phyloP scores from a whole-genome alignment of 2,888 invertebrate genomes.

The Pyrrhosoma nymphula region DNA sequence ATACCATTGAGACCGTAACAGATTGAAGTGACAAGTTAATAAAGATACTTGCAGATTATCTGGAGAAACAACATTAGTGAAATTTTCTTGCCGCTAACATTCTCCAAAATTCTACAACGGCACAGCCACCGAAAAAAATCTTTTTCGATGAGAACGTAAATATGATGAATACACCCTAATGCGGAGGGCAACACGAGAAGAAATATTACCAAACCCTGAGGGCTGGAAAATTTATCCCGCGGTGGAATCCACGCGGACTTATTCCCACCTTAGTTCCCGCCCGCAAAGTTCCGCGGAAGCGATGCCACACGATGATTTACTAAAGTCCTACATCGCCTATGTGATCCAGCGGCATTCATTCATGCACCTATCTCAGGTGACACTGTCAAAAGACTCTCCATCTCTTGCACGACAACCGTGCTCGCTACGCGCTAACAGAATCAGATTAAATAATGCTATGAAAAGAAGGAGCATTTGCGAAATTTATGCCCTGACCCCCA shows the following conservation, averaged over 20 bases:
- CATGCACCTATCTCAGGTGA: background rate
- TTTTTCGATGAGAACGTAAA: background rate
- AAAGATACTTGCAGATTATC: too few species aligned
- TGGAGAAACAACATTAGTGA: too few species aligned
- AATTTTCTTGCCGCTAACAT: too few species aligned
- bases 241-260: background rate
- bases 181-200: background rate
- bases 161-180: background rate
- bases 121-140: too few species aligned
- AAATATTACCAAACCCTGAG: background rate
- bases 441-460: constrained; percentile 41
- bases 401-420: background rate
- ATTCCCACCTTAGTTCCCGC: background rate
- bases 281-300: background rate
- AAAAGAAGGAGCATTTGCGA: constrained; percentile 20
- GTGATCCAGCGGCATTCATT: background rate
- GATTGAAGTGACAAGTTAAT: too few species aligned
- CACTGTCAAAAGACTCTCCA: background rate
- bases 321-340: background rate
- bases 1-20: too few species aligned
- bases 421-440: background rate
- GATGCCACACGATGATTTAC: background rate
- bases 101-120: too few species aligned
- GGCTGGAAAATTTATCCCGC: background rate
- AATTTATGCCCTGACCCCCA: background rate